phyloP scores from a whole-genome alignment of 2,113 vertebrate genomes.

The Cyanocitta stelleri region DNA sequence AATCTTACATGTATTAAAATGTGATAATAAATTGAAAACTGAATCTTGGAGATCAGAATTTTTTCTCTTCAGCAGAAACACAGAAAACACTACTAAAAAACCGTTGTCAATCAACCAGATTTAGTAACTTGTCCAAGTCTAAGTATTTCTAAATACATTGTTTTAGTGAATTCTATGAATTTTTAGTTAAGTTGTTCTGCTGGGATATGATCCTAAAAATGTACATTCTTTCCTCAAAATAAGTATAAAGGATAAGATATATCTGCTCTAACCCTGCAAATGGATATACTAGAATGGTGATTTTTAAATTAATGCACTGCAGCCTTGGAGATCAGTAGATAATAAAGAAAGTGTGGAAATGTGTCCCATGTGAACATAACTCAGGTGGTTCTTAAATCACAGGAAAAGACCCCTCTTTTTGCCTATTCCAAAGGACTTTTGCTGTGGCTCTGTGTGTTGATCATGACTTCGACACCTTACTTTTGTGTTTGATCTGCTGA shows the following conservation, averaged over 20 bases:
- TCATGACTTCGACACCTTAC: neutral
- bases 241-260: neutral
- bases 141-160: neutral
- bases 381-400: neutral
- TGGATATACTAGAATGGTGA: neutral
- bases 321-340: neutral
- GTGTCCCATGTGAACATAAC: neutral
- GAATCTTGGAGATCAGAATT: neutral
- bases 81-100: neutral
- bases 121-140: neutral
- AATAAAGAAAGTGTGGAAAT: neutral
- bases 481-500: neutral
- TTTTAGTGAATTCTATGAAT: neutral
- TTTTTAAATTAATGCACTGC: neutral
- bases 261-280: neutral
- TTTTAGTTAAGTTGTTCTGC: neutral
- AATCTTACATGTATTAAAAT: neutral
- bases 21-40: neutral
- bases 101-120: neutral
- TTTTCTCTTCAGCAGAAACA: slow-evolving; percentile 1
- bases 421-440: neutral
- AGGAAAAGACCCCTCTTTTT: fast-evolving
- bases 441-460: neutral
- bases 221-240: neutral
- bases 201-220: neutral